phyloP scores from a whole-genome alignment of 2,888 invertebrate species.

The Drosophila limbata region DNA sequence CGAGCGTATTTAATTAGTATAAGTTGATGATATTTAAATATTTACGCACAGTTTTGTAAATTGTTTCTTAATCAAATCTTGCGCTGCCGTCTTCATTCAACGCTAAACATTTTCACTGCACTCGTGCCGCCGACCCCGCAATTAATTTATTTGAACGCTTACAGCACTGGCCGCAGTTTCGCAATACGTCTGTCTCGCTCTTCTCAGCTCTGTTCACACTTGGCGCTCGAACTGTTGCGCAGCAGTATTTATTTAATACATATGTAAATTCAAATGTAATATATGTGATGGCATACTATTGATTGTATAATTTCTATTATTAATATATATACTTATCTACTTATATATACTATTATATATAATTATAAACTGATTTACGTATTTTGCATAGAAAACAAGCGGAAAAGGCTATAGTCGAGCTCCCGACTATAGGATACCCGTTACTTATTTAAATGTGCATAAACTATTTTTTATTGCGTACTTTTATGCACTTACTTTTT shows the following conservation, averaged over 20 bases:
- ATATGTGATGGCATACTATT: background rate
- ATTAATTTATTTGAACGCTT: slow-evolving; percentile 45
- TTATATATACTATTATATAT: too few relatives aligned
- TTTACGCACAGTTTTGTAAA: slow-evolving; percentile 51
- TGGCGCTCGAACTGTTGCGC: slow-evolving; percentile 43
- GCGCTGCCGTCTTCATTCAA: slow-evolving; percentile 63
- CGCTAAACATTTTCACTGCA: slow-evolving; percentile 77
- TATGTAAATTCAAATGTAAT: background rate
- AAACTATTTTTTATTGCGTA: too few relatives aligned
- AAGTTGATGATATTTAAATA: slow-evolving; percentile 28
- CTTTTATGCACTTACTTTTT: too few relatives aligned
- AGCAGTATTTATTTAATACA: background rate
- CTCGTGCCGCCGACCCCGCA: slow-evolving; percentile 69
- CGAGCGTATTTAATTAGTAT: slow-evolving; percentile 8
- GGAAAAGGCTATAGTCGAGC: too few relatives aligned
- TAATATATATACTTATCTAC: too few relatives aligned
- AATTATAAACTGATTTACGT: too few relatives aligned
- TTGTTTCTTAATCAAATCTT: slow-evolving; percentile 70
- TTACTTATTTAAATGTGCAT: too few relatives aligned
- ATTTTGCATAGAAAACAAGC: too few relatives aligned
- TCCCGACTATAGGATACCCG: too few relatives aligned
- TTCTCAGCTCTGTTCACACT: slow-evolving; percentile 39
- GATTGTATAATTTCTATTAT: background rate
- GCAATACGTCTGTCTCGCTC: slow-evolving; percentile 60
- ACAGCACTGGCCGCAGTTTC: slow-evolving; percentile 63